These are phyloP conservation scores for Alloplasta piceator DNA, from an alignment of 2,888 invertebrate species.

Conservation along the genomic window DNA sequence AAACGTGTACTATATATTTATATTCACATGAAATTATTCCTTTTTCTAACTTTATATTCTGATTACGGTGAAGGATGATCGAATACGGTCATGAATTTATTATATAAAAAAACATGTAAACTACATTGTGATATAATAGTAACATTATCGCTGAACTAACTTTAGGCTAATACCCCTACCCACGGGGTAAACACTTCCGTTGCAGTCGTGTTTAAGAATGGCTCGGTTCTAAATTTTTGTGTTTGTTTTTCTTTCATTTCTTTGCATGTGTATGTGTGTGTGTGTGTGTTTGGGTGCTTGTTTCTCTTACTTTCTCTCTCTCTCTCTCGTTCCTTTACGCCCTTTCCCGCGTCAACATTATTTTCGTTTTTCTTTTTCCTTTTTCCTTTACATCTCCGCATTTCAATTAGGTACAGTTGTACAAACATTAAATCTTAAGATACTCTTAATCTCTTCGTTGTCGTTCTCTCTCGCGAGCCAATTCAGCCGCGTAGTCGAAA, in stretches of 20 bases:
- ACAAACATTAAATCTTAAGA: constrained; percentile 69
- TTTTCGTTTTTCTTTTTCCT: constrained; percentile 32
- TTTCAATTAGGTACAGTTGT: constrained; percentile 73
- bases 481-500: constrained; percentile 80
- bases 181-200: constrained; percentile 60
- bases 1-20: too few relatives aligned
- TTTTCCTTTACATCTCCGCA: constrained; percentile 38
- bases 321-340: constrained; percentile 15
- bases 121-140: constrained; percentile 76
- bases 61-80: constrained; percentile 25
- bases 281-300: constrained; percentile 19
- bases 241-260: constrained; percentile 38
- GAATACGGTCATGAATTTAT: constrained; percentile 72
- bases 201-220: constrained; percentile 72
- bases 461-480: constrained; percentile 82
- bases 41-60: background rate
- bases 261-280: constrained; percentile 18
- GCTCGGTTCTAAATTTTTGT: constrained; percentile 78
- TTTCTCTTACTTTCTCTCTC: constrained; percentile 20
- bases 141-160: constrained; percentile 73
- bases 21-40: background rate
- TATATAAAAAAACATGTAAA: constrained; percentile 82
- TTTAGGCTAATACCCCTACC: constrained; percentile 74
- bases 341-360: constrained; percentile 15
- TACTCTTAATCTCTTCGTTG: constrained; percentile 79